Base-by-base conservation (phyloP, 2,113 vertebrate species). In the Daubentonia madagascariensis region DNA sequence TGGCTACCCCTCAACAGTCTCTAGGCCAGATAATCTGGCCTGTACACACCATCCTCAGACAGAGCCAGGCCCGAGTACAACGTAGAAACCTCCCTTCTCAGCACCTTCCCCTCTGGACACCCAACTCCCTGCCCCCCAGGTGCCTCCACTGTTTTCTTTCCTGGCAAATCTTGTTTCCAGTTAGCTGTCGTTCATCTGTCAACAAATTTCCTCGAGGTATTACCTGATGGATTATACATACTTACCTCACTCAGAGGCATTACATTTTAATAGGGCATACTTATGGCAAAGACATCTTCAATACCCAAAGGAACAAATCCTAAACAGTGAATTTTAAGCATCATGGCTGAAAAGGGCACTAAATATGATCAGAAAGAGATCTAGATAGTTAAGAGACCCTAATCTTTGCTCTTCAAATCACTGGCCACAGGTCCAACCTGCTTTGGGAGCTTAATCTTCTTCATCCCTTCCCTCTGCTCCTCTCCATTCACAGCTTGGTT, bases 141-240 rank as follows among this genome's bases (percentile, higher is more conserved):
- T 3, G 8, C 52, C 75, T 61, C 61, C 17, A 89, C 78, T 78
- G 61, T 92, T 89, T 70, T 85, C 94, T 63, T 84, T 89, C 75
- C n/a, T 80, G 28, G 18, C n/a, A 89, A n/a, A 65, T 67, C 96
- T 92, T 86, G 35, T 85, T 95, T 95, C 84, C 84, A 89, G 37
- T 25, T 32, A 76, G 73, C 94, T 95, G 86, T 89, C 92, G 91
- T 52, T 86, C 75, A 93, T 45, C 35, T 87, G 57, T 97, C 45
- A 84, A 85, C 92, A 96, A 91, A 93, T 92, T 87, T 93, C 84
- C 68, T 72, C n/a, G 52, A 95, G 72, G 45, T 54, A 63, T 86
- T 93, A 68, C 67, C 45, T 88, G 45, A 20, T 40, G 37, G 73
- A 76, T 67, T 76, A 75, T 54, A 81, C 73, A 79, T 37, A 81